Percentiles rank a stretch among this genome's conserved stretches.
Evolutionary conservation across 2,888 invertebrate species (phyloP).

Genomic region (Drosophila pullipes): DNA sequence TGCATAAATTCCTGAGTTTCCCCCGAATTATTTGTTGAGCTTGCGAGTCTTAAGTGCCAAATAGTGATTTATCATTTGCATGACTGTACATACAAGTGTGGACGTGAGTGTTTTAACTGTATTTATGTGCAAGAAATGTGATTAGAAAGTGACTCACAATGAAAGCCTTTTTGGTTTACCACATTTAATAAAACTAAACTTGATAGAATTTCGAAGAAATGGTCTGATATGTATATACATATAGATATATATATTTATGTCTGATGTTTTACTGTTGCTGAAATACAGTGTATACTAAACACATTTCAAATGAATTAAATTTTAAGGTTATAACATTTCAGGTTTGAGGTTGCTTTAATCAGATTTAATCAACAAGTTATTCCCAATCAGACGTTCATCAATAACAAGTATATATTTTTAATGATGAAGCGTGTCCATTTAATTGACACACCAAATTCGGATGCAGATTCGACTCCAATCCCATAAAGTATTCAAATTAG

Average conservation of each 20-base stretch:
- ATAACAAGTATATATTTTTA: not conserved
- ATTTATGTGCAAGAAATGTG: not conserved
- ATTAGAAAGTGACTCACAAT: slow-evolving; percentile 4
- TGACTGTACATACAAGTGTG: slow-evolving; percentile 27
- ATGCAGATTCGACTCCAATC: slow-evolving; percentile 20
- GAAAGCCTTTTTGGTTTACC: not conserved
- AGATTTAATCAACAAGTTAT: not conserved
- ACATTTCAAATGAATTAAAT: not conserved
- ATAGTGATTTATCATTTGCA: slow-evolving; percentile 24
- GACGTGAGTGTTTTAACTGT: not conserved
- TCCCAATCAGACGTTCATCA: not conserved
- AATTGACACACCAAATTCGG: slow-evolving; percentile 37
- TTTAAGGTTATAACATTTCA: not conserved
- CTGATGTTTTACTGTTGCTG: not conserved
- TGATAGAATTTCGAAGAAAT: not conserved
- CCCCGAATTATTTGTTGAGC: slow-evolving; percentile 7
- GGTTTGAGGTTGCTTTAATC: not conserved
- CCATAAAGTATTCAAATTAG: slow-evolving; percentile 65
- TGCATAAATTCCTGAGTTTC: slow-evolving; percentile 2
- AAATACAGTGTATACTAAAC: not conserved
- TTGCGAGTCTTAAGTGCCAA: slow-evolving; percentile 5
- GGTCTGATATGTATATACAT: not conserved
- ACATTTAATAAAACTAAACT: not conserved
- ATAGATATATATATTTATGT: not conserved
- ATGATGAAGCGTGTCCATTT: slow-evolving; percentile 22